These are phyloP conservation scores for Noctua fimbriata DNA, from an alignment of 2,888 invertebrate genomes.

Conservation along the genomic window DNA sequence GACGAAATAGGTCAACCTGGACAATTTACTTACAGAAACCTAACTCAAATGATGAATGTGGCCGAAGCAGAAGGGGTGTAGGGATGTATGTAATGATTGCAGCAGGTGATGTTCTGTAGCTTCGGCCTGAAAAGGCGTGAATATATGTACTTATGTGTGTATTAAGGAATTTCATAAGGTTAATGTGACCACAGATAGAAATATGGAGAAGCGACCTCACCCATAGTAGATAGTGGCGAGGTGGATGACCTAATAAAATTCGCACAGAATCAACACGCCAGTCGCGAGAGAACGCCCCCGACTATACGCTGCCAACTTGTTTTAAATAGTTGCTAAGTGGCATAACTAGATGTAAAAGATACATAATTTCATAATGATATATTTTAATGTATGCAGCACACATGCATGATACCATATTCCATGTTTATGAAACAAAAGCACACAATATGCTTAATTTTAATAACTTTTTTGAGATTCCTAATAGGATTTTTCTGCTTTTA, in stretches of 20 bases:
- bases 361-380: slow-evolving; percentile 5
- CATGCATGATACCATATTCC: not conserved
- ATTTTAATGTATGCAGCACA: slow-evolving; percentile 9
- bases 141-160: not conserved
- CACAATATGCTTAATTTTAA: not conserved
- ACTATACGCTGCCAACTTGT: slow-evolving; percentile 45
- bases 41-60: not conserved
- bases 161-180: not conserved
- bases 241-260: slow-evolving; percentile 60
- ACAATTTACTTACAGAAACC: not conserved
- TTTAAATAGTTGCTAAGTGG: slow-evolving; percentile 29
- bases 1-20: not conserved
- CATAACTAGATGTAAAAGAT: not conserved
- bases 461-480: not conserved
- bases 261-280: not conserved
- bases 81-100: not conserved
- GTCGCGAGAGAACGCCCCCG: slow-evolving; percentile 31
- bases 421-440: not conserved
- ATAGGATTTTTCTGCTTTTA: not conserved
- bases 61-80: not conserved
- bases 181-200: not conserved
- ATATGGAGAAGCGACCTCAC: slow-evolving; percentile 16
- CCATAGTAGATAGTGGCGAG: slow-evolving; percentile 23
- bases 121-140: not conserved
- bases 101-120: not conserved